These are phyloP conservation scores for Mormyrus iriodes DNA, from an alignment of 2,113 vertebrate genomes.

Conservation along the genomic window DNA sequence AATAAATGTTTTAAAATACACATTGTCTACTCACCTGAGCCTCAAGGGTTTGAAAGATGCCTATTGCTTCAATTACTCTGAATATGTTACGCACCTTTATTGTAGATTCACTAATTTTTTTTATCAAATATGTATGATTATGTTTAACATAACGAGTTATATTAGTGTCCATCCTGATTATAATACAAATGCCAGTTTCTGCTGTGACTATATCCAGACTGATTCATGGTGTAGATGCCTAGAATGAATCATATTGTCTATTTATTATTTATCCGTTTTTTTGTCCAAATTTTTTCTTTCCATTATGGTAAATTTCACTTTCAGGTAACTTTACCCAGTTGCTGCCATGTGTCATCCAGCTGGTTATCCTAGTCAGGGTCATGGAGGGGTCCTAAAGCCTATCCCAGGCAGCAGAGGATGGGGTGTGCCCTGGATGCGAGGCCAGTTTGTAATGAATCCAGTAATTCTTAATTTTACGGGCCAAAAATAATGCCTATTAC, in stretches of 20 bases:
- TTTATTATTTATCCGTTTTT: not conserved
- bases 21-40: not conserved
- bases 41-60: not conserved
- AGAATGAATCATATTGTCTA: not conserved
- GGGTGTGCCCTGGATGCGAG: not conserved
- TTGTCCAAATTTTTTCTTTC: not conserved
- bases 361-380: not conserved
- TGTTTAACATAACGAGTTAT: not conserved
- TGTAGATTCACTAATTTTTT: not conserved
- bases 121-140: not conserved
- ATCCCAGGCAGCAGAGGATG: not conserved
- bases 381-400: not conserved
- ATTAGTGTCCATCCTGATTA: not conserved
- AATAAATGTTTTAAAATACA: not conserved
- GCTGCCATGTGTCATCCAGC: not conserved
- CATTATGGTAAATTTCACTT: not conserved
- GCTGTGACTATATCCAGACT: not conserved
- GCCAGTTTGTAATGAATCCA: not conserved
- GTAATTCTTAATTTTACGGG: not conserved
- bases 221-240: not conserved
- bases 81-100: not conserved
- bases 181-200: not conserved
- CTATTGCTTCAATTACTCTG: not conserved
- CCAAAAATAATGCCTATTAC: not conserved
- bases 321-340: not conserved